A percentile compares a stretch with the other conserved stretches of the same genome.
phyloP scores from a whole-genome alignment of 1,140 invertebrate species.

The Microplitis demolitor region DNA sequence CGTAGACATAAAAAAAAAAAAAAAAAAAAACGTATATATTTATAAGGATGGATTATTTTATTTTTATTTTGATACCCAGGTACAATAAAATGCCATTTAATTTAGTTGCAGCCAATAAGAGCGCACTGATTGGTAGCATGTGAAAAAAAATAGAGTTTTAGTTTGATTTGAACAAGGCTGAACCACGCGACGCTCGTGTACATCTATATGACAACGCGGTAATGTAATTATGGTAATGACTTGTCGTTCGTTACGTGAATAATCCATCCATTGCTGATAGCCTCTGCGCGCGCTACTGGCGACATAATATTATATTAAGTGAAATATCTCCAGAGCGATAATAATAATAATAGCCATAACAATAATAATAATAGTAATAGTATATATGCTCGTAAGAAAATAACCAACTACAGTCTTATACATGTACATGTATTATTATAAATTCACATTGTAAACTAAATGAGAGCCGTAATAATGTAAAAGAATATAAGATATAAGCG shows the following conservation, averaged over 20 bases:
- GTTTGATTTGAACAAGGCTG: constrained; percentile 22
- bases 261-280: background rate
- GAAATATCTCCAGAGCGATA: background rate
- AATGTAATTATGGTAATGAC: constrained; percentile 38
- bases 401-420: background rate
- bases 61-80: too few relatives aligned
- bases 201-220: constrained; percentile 29
- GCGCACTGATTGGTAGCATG: background rate
- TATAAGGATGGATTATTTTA: too few relatives aligned
- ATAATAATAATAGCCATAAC: too few relatives aligned
- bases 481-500: background rate
- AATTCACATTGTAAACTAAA: constrained; percentile 12
- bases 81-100: background rate
- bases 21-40: too few relatives aligned
- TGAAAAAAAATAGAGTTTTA: constrained; percentile 14
- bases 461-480: constrained; percentile 3
- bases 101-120: background rate
- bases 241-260: constrained; percentile 32
- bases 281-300: background rate
- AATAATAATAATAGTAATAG: background rate
- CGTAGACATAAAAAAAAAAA: too few relatives aligned
- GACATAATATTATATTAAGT: constrained; percentile 18
- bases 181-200: constrained; percentile 28
- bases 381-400: background rate
- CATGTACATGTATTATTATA: background rate